A percentile compares a stretch with the other conserved stretches of the same genome.
These are phyloP conservation scores for Porites lutea DNA, from an alignment of 64 coral and sea anemone species.

Conservation along the genomic window DNA sequence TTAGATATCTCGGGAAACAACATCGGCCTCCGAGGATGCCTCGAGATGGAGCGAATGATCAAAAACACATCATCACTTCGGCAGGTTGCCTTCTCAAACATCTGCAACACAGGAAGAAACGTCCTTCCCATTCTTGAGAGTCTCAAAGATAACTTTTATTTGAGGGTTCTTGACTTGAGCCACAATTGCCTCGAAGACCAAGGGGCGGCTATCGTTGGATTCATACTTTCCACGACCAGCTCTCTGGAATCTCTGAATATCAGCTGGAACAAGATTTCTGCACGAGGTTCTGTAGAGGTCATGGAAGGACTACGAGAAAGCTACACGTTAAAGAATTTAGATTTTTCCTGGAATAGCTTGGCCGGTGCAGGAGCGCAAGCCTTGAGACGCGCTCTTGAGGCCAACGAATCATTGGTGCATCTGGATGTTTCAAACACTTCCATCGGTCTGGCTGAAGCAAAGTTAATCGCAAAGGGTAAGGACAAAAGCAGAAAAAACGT, in stretches of 20 bases:
- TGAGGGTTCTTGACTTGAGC: constrained; percentile 28
- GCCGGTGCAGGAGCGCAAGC: constrained; percentile 33
- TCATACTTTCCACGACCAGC: neutral
- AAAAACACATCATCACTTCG: constrained; percentile 23
- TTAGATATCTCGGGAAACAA: constrained; percentile 67
- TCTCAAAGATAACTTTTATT: constrained; percentile 2
- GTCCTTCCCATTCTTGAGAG: neutral
- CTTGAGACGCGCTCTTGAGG: neutral
- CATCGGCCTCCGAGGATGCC: constrained; percentile 42
- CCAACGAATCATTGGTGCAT: constrained; percentile 11
- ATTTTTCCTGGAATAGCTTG: constrained; percentile 62
- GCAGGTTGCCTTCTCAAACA: constrained; percentile 50
- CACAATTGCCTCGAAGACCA: constrained; percentile 31
- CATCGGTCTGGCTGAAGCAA: constrained; percentile 15
- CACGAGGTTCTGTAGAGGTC: constrained; percentile 16
- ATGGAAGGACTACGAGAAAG: neutral
- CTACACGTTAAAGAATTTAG: constrained; percentile 35
- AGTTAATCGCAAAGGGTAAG: constrained; percentile 28
- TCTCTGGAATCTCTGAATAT: constrained; percentile 45
- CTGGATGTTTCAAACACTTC: constrained; percentile 40
- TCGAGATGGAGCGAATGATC: constrained; percentile 24
- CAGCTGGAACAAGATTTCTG: constrained; percentile 51
- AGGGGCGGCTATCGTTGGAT: neutral
- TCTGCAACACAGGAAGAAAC: neutral
- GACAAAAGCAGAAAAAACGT: too few relatives aligned